Evolutionary conservation across 1,140 invertebrate species (phyloP), one percentile per base, ranked within the genome.

Genomic region (Pogonognathellus flavescens): DNA sequence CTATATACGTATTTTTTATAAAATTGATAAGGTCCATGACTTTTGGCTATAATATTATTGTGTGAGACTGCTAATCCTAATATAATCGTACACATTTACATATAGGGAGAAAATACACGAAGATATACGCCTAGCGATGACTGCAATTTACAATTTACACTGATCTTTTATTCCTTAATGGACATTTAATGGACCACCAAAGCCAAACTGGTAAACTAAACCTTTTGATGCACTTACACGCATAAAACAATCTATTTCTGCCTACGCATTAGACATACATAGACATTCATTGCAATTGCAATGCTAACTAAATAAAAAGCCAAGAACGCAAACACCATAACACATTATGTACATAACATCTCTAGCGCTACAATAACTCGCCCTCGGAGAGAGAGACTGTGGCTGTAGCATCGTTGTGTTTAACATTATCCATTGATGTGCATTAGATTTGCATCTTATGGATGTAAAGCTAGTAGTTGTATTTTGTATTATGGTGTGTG

Each of bases 231-330:
- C 70, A 49, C 70, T 76, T 76, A 76, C 70, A 76, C 31, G 31
- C 70, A 76, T 76, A 76, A 76, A 76, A 76, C 70, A 76, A 76
- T 76, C 70, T 76, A 76, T 49, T 76, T 76, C 70, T 62, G 31
- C 70, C 70, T 76, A 76, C 70, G 70, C 70, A 50, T 8, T 14
- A 76, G 70, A 76, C 70, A 18, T 76, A 76, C 70, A 76, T 76
- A 76, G 70, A 76, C 70, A 76, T 76, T 76, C 70, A 76, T 76
- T 76, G 70, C 70, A 76, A 76, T 76, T 76, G 70, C 70, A 76
- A 18, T 76, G 16, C 70, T 76, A 76, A 76, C 70, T 41, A 41
- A 76, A 31, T 31, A 76, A 76, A 76, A 25, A 20, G 62, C 20
- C 22, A 18, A 20, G n/a, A 62, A 62, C 18, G 18, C 59, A 62